Conservation (phyloP, 2,797 vertebrate species). For the Sparus aurata region DNA sequence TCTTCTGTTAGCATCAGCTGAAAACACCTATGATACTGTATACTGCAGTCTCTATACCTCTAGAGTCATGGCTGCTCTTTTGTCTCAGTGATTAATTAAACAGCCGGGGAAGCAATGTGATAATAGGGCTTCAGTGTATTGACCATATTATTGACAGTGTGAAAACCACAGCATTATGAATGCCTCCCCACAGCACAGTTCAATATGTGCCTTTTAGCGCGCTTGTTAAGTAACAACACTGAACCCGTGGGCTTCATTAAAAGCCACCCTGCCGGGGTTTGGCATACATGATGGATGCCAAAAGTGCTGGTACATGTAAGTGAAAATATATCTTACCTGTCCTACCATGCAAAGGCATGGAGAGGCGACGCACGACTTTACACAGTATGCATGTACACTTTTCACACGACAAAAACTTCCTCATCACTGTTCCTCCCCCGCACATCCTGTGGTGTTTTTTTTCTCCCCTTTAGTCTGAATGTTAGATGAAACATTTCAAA, state of each 20-base stretch:
- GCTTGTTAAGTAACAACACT: conserved; percentile 21
- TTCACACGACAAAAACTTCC: neutral
- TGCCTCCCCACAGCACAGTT: conserved; percentile 17
- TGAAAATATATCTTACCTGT: neutral
- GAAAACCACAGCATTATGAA: conserved; percentile 30
- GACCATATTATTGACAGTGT: conserved; percentile 23
- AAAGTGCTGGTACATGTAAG: neutral
- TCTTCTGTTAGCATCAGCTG: neutral
- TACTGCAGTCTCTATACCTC: neutral
- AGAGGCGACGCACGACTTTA: no score
- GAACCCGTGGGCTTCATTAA: conserved; percentile 5
- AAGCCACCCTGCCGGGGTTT: neutral
- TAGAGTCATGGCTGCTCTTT: neutral
- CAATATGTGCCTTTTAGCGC: conserved; percentile 16
- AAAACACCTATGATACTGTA: neutral
- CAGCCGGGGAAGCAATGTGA: conserved; percentile 11
- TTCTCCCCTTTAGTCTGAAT: neutral
- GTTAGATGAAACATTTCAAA: neutral
- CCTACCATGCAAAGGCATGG: neutral
- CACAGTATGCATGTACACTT: no score
- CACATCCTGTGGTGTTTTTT: neutral
- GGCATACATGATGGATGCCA: neutral
- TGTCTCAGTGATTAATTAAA: neutral
- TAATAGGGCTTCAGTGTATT: conserved; percentile 17
- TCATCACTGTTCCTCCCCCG: neutral